Evolutionary conservation across 2,888 invertebrate genomes (phyloP), one percentile per base, ranked within the genome.

Genomic region (Hypsopygia costalis): DNA sequence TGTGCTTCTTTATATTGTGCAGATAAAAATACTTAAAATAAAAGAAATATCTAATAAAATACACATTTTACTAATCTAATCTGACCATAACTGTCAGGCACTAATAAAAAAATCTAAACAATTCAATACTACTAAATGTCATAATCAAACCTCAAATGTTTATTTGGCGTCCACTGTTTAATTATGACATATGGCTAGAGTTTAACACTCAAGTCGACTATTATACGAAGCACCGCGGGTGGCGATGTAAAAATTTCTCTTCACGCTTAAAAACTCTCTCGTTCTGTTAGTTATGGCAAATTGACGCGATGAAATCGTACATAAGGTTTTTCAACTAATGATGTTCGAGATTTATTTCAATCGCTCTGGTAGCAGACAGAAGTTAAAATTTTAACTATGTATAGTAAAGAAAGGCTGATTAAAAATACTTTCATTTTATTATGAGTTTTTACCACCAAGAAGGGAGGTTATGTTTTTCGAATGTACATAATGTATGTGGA

Each of bases 291-390:
- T 55, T 59, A 63, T 67, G 69, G 67, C 58, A 62, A 70, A 75
- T 78, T 64, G 64, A 52, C 43, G 42, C 49, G 27, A 31, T 21
- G 20, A 47, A 52, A 39, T 36, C 58, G 51, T 57, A 50, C 49
- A 56, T 41, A 42, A 56, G 40, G 51, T 57, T 60, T 62, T 62
- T 56, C 49, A 49, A 58, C 53, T 77, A 72, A 78, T 68, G 71
- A 72, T 62, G 59, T 49, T 42, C 56, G 56, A 58, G 65, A 77
- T 75, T 75, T 76, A 79, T 76, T 59, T 52, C 57, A 41, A 54
- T 61, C 55, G 7, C 36, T 36, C 20, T 36, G 16, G 20, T 28
- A 28, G 35, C 16, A 16, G 4, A n/a, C n/a, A n/a, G n/a, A n/a
- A n/a, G n/a, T n/a, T n/a, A n/a, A n/a, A n/a, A n/a, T n/a, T n/a